A percentile compares a stretch with the other conserved stretches of the same genome.
Evolutionary conservation across 2,888 invertebrate genomes (phyloP).

Genomic region (Parascotia fuliginaria): DNA sequence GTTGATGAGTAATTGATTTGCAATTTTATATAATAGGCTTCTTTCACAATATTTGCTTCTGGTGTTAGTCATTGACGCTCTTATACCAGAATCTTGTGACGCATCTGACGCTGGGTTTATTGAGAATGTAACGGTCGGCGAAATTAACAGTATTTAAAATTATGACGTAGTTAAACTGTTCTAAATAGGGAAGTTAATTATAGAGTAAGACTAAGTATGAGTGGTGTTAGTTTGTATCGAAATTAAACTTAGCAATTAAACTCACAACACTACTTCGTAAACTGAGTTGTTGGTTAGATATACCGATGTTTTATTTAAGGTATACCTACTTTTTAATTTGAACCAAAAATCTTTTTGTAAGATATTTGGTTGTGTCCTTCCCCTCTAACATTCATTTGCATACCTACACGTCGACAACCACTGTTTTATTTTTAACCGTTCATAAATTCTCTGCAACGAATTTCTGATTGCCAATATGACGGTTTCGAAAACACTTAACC

Average conservation of each 20-base stretch:
- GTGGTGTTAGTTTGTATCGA: neutral
- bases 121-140: conserved; percentile 10
- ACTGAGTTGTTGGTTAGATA: too few species aligned
- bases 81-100: conserved; percentile 20
- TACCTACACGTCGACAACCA: too few species aligned
- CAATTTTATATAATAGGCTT: conserved; percentile 11
- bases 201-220: neutral
- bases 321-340: too few species aligned
- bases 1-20: conserved; percentile 18
- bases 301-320: too few species aligned
- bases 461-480: too few species aligned
- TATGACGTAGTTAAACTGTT: conserved; percentile 4
- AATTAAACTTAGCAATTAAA: neutral
- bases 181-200: neutral
- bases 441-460: too few species aligned
- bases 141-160: conserved; percentile 18
- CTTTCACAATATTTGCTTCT: conserved; percentile 19
- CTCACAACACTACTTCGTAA: too few species aligned
- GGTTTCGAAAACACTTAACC: too few species aligned
- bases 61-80: conserved; percentile 28
- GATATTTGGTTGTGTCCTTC: too few species aligned
- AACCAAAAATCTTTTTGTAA: too few species aligned
- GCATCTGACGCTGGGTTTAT: conserved; percentile 22
- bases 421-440: too few species aligned
- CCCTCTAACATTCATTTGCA: too few species aligned